Evolutionary conservation across 2,797 vertebrate genomes (phyloP), one percentile per base, ranked within the genome.

Genomic region (Cryptoprocta ferox): DNA sequence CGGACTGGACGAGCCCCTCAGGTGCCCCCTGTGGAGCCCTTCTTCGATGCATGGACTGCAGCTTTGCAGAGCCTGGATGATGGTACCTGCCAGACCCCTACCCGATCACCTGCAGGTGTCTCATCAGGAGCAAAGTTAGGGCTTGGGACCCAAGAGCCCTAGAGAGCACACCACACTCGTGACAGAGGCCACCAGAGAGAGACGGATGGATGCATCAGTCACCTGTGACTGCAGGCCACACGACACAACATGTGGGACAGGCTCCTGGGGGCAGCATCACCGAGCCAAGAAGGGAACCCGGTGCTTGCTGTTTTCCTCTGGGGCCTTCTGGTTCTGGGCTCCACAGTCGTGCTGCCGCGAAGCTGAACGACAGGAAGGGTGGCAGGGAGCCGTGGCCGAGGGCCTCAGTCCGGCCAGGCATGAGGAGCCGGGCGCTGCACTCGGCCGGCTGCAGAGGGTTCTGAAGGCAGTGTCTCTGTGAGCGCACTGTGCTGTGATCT

Each of bases 361-460:
- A 18, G 5, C 1, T 85, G 37, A 28, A 9, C 0, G 4, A 14
- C 3, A 0, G 32, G 53, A 15, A 1, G 37, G 7, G 28, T 15
- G 14, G 26, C 30, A 28, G 28, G 73, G 14, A 32, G 14, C 18
- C 3, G 37, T 14, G 5, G 28, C 9, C 32, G 3, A 5, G 9
- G 6, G 32, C 19, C 35, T 21, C 39, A 3, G 14, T 66, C 78
- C 32, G 37, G 35, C 24, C 1, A 1, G 45, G 59, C 28, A 14
- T 13, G 18, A 30, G 45, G 79, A 9, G 13, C 48, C 5, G 26
- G 68, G 42, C 3, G 14, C 13, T 8, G 6, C 26, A 6, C 24
- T 56, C 42, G 19, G 19, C 53, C 50, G 14, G 15, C 28, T 3
- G 10, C 3, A 8, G 9, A 1, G 12, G 15, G 39, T 37, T n/a